Evolutionary conservation across 2,888 invertebrate genomes (phyloP).

Genomic region (Deroplatys truncata): DNA sequence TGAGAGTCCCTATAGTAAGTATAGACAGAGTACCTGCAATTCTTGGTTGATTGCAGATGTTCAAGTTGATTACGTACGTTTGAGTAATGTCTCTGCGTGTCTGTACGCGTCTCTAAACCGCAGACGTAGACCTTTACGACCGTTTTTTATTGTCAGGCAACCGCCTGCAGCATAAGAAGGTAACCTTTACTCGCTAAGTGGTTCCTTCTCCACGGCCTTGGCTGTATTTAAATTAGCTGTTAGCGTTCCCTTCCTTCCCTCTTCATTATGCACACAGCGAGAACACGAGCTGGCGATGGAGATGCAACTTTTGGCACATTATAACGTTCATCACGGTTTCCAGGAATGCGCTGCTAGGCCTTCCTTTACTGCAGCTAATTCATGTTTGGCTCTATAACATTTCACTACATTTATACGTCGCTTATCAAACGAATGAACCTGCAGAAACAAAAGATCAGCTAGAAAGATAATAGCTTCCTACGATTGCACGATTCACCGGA

Average conservation of each 20-base stretch:
- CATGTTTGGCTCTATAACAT: too few species aligned
- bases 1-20: too few species aligned
- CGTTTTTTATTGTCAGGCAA: not conserved
- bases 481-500: too few species aligned
- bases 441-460: too few species aligned
- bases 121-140: not conserved
- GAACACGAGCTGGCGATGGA: not conserved
- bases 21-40: too few species aligned
- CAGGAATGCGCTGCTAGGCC: not conserved
- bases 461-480: too few species aligned
- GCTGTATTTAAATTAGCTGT: not conserved
- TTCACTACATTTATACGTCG: too few species aligned
- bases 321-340: not conserved
- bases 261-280: not conserved
- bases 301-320: not conserved
- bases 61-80: too few species aligned
- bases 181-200: not conserved
- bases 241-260: not conserved
- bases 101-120: not conserved
- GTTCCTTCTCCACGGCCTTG: not conserved
- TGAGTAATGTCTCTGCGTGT: too few species aligned
- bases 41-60: too few species aligned
- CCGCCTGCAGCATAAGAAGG: not conserved
- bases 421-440: too few species aligned
- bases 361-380: too few species aligned